Evolutionary conservation across 1,140 invertebrate genomes (phyloP).

Genomic region (Potamilus streckersoni): DNA sequence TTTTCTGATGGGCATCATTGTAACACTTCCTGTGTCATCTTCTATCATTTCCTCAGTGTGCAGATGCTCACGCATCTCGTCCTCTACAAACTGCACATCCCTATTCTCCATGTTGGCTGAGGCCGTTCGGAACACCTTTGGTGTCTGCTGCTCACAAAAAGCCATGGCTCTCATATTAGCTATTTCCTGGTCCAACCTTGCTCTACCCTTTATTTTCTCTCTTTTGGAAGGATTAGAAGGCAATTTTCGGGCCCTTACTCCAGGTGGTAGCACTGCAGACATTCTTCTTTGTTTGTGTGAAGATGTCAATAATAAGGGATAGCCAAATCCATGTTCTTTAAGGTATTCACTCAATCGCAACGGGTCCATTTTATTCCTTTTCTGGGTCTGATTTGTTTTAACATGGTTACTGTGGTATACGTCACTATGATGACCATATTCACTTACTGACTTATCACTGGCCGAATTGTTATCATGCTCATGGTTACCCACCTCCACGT

Average conservation of each 20-base stretch:
- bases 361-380: constrained; percentile 26
- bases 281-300: constrained; percentile 15
- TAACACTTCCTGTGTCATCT: constrained; percentile 42
- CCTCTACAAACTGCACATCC: constrained; percentile 50
- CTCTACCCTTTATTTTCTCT: constrained; percentile 55
- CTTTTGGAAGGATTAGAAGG: constrained; percentile 47
- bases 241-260: constrained; percentile 26
- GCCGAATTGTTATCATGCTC: not conserved
- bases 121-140: constrained; percentile 47
- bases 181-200: constrained; percentile 53
- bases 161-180: constrained; percentile 53
- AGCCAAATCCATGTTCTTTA: constrained; percentile 27
- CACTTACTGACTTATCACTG: not conserved
- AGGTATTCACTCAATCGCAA: constrained; percentile 32
- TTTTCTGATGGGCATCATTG: constrained; percentile 39
- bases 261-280: constrained; percentile 20
- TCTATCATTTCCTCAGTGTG: constrained; percentile 24
- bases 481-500: not conserved
- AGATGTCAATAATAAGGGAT: constrained; percentile 20
- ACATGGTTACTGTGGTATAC: constrained; percentile 14
- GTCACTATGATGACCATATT: constrained; percentile 10
- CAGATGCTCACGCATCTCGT: constrained; percentile 47
- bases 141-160: constrained; percentile 52
- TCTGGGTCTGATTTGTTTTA: constrained; percentile 1
- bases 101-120: constrained; percentile 49